phyloP scores from a whole-genome alignment of 2,113 vertebrate species.

The Spea multiplicata region DNA sequence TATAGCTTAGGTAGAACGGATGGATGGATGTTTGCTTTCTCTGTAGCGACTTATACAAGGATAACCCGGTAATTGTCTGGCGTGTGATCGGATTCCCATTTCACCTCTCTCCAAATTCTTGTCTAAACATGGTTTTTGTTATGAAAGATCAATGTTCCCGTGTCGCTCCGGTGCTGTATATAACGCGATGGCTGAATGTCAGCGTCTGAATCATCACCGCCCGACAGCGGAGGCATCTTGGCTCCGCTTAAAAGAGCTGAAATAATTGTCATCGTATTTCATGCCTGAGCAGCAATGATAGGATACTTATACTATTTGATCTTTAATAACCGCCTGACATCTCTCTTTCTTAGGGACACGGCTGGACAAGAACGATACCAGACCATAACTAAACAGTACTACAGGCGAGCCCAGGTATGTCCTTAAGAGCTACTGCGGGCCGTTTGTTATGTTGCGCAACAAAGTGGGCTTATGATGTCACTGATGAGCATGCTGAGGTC shows the following conservation, averaged over 20 bases:
- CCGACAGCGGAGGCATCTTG: constrained; percentile 1
- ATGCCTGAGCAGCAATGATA: neutral
- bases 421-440: neutral
- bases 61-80: no score
- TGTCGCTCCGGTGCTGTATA: neutral
- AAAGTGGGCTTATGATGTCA: no score
- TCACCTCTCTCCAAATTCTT: neutral
- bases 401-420: constrained; percentile 90
- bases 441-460: no score
- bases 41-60: no score
- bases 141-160: constrained; percentile 24
- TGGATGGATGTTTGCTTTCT: no score
- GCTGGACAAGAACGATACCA: constrained; percentile 97
- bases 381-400: constrained; percentile 98
- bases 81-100: neutral
- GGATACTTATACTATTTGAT: constrained; percentile 13
- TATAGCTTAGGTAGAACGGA: no score
- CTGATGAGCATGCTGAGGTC: no score
- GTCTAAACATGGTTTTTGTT: constrained; percentile 23
- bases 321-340: constrained; percentile 39
- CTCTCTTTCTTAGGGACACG: constrained; percentile 80
- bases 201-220: constrained; percentile 21
- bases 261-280: constrained; percentile 27
- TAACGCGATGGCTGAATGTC: constrained; percentile 15
- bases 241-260: neutral